Conservation (phyloP, 2,888 invertebrate species). For the Steromphala cineraria region DNA sequence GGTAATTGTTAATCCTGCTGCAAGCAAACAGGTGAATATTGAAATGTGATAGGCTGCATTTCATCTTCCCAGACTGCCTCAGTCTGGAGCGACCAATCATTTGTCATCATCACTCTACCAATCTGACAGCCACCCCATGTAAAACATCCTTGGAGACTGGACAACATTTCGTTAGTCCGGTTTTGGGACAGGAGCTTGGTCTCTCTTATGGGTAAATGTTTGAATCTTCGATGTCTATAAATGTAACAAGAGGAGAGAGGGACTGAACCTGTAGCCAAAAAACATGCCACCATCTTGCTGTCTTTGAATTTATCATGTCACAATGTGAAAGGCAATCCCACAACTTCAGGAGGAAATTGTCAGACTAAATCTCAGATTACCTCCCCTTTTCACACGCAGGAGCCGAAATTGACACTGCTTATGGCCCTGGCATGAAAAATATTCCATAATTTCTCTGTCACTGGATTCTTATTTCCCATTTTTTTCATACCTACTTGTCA, state of each 20-base stretch:
- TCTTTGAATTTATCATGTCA: slow-evolving; percentile 13
- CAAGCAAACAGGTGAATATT: slow-evolving; percentile 10
- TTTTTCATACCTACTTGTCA: neutral
- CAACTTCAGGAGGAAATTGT: neutral
- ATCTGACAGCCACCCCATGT: neutral
- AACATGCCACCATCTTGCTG: slow-evolving; percentile 11
- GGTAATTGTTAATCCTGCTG: slow-evolving; percentile 15
- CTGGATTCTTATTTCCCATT: neutral
- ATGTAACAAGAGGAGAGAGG: neutral
- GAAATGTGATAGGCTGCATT: slow-evolving; percentile 14
- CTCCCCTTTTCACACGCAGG: neutral
- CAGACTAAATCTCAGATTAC: slow-evolving; percentile 13
- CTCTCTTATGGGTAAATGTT: neutral
- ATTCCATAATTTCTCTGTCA: neutral
- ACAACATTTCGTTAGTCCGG: neutral
- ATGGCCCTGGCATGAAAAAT: neutral
- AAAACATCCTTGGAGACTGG: neutral
- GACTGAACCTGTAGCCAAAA: neutral
- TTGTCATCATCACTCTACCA: neutral
- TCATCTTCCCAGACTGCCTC: neutral
- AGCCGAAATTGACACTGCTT: slow-evolving; percentile 15
- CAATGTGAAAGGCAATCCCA: slow-evolving; percentile 2
- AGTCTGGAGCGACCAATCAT: neutral
- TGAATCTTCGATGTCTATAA: neutral
- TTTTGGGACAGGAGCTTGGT: neutral